A percentile compares a stretch with the other conserved stretches of the same genome.
phyloP scores from a whole-genome alignment of 2,113 vertebrate species.

The Gavialis gangeticus region DNA sequence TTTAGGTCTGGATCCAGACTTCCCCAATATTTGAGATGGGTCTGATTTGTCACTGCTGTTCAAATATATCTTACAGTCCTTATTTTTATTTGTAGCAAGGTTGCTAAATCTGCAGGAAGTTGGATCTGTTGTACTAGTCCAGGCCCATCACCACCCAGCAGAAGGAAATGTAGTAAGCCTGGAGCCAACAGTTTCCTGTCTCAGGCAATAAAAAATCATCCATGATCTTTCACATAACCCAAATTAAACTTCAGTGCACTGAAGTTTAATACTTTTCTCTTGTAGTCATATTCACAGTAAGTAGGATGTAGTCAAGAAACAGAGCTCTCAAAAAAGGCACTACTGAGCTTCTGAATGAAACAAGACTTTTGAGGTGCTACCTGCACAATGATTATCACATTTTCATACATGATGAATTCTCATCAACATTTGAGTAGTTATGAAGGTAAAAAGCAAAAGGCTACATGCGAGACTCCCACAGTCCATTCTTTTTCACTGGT shows the following conservation, averaged over 20 bases:
- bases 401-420: background rate
- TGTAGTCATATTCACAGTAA: background rate
- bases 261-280: background rate
- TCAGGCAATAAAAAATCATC: background rate
- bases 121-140: rapidly evolving
- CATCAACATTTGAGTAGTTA: background rate
- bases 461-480: background rate
- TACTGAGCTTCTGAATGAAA: background rate
- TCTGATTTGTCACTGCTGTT: rapidly evolving
- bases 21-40: background rate
- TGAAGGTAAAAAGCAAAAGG: background rate
- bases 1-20: background rate
- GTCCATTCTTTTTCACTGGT: background rate
- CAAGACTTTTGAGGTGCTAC: background rate
- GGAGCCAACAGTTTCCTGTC: background rate
- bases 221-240: background rate
- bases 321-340: rapidly evolving
- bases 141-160: rapidly evolving
- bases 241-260: background rate
- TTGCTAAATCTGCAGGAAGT: rapidly evolving
- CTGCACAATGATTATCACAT: background rate
- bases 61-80: background rate
- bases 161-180: background rate
- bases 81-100: background rate
- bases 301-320: background rate